Percentiles rank a stretch among this genome's conserved stretches.
phyloP scores from a whole-genome alignment of 2,113 vertebrate species.

The Dendropsophus ebraccatus region DNA sequence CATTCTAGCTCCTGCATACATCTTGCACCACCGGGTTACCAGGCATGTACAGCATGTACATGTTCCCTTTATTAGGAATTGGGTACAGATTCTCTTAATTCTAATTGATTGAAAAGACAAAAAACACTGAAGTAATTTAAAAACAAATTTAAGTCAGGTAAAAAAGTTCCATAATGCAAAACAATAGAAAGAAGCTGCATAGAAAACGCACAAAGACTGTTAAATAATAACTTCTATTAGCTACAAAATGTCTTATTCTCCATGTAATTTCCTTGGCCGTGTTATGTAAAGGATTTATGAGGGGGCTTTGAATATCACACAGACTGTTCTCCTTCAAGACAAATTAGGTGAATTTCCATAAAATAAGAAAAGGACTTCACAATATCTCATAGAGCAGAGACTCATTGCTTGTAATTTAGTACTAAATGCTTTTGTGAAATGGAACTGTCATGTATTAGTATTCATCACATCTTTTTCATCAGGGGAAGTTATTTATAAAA shows the following conservation, averaged over 20 bases:
- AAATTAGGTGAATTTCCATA: slow-evolving; percentile 46
- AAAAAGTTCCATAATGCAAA: neutral
- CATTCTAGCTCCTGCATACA: too few relatives aligned
- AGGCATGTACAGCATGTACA: too few relatives aligned
- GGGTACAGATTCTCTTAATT: neutral
- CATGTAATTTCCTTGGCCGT: neutral
- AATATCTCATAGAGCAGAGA: slow-evolving; percentile 35
- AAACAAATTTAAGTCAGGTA: neutral
- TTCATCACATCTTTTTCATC: slow-evolving; percentile 47
- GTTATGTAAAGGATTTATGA: slow-evolving; percentile 8
- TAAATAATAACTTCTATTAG: slow-evolving; percentile 10
- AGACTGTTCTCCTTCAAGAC: neutral
- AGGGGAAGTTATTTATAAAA: slow-evolving; percentile 54
- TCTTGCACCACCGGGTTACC: too few relatives aligned
- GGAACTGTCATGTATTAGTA: slow-evolving; percentile 47
- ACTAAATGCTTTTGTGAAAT: slow-evolving; percentile 47
- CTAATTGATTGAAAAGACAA: neutral
- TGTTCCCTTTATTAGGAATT: too few relatives aligned
- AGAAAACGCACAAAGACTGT: neutral
- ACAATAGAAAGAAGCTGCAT: neutral
- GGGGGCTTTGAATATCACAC: slow-evolving; percentile 11
- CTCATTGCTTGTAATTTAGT: slow-evolving; percentile 41
- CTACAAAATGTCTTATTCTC: slow-evolving; percentile 41
- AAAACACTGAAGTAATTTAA: neutral
- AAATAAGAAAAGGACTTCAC: slow-evolving; percentile 32